Evolutionary conservation across 2,797 vertebrate genomes (phyloP).

Genomic region (Tokudaia tokunoshimensis): DNA sequence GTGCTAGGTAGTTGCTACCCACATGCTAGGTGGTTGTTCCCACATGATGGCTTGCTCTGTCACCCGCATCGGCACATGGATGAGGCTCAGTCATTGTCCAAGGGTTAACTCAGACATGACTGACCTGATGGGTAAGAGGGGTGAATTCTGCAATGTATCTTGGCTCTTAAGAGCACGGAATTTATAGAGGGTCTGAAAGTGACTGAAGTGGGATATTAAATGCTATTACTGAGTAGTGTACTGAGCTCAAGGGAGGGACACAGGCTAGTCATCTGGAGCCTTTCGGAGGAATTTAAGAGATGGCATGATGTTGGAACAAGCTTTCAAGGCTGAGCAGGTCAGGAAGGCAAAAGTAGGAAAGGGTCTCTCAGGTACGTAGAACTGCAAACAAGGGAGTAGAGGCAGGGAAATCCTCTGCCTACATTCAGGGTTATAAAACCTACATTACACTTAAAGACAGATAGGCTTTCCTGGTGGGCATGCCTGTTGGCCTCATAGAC

Average conservation of each 20-base stretch:
- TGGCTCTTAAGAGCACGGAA: not conserved
- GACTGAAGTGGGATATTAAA: not conserved
- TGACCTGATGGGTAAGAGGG: not conserved
- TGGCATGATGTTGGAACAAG: not conserved
- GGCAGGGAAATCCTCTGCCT: too few relatives aligned
- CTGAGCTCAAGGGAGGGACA: not conserved
- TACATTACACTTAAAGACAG: not conserved
- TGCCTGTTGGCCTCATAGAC: rapidly evolving
- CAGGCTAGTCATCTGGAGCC: not conserved
- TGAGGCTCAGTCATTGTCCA: not conserved
- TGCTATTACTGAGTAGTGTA: too few relatives aligned
- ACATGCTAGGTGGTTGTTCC: not conserved
- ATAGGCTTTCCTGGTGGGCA: not conserved
- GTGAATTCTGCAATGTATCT: not conserved
- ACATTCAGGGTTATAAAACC: not conserved
- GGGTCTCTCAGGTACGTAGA: not conserved
- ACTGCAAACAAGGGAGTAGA: not conserved
- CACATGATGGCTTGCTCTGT: not conserved
- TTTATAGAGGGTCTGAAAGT: not conserved
- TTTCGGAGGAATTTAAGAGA: not conserved
- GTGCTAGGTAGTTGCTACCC: not conserved
- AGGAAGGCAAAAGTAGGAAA: not conserved
- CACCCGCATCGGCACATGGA: not conserved
- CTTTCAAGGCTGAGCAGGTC: not conserved
- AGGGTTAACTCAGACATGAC: not conserved